Conservation (phyloP, 2,888 invertebrate genomes). For the Cistogaster globosa region DNA sequence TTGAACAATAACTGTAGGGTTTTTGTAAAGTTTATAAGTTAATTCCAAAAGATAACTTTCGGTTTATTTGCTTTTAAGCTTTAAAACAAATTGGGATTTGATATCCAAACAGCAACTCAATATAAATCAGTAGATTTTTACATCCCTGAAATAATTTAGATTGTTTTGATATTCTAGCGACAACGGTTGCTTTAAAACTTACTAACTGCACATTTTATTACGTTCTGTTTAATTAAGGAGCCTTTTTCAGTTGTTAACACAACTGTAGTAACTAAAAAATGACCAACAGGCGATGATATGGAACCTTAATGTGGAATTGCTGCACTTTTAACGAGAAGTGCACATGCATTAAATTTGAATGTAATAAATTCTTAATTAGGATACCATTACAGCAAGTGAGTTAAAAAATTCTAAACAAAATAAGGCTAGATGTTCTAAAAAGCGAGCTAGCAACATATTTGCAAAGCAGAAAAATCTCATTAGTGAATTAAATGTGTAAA, state of each 20-base stretch:
- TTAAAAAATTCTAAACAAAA: slow-evolving; percentile 22
- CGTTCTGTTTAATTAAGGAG: background rate
- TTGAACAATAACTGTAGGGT: too few relatives aligned
- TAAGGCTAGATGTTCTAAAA: background rate
- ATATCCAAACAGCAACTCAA: too few relatives aligned
- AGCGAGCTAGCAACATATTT: slow-evolving; percentile 33
- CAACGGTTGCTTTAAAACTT: too few relatives aligned
- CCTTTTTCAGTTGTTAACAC: background rate
- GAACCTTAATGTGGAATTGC: background rate
- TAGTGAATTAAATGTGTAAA: slow-evolving; percentile 50
- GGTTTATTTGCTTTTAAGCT: too few relatives aligned
- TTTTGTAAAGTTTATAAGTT: too few relatives aligned
- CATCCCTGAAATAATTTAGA: too few relatives aligned
- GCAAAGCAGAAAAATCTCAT: slow-evolving; percentile 50
- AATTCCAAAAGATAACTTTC: too few relatives aligned
- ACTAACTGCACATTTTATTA: background rate
- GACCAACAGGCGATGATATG: background rate
- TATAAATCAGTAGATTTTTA: too few relatives aligned
- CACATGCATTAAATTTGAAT: slow-evolving; percentile 15
- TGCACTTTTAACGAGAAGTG: background rate
- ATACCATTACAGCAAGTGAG: background rate
- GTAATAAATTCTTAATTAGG: slow-evolving; percentile 43
- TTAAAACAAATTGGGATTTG: too few relatives aligned
- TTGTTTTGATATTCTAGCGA: too few relatives aligned
- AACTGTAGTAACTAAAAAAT: background rate